These are phyloP conservation scores for Clivina fossor DNA, from an alignment of 2,888 invertebrate genomes.

Conservation along the genomic window DNA sequence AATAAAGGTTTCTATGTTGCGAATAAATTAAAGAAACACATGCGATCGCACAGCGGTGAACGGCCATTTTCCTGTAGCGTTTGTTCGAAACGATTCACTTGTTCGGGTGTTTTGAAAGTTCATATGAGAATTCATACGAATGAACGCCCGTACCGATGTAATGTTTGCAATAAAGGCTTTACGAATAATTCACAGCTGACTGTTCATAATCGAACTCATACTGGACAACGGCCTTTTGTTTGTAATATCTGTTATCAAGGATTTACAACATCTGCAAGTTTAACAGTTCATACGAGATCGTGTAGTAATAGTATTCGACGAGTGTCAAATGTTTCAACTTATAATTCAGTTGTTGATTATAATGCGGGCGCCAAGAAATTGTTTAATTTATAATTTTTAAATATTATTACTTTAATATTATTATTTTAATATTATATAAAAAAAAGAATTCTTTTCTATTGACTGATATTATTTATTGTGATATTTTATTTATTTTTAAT, in stretches of 20 bases:
- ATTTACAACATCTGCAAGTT: slow-evolving; percentile 38
- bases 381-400: slow-evolving; percentile 17
- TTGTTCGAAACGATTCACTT: slow-evolving; percentile 42
- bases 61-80: slow-evolving; percentile 46
- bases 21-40: slow-evolving; percentile 47
- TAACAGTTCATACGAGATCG: slow-evolving; percentile 35
- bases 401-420: not conserved
- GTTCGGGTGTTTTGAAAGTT: slow-evolving; percentile 41
- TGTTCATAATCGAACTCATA: slow-evolving; percentile 40
- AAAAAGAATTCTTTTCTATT: not conserved
- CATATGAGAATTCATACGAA: slow-evolving; percentile 42
- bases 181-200: slow-evolving; percentile 42
- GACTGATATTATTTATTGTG: not conserved
- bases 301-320: slow-evolving; percentile 33
- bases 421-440: not conserved
- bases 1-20: slow-evolving; percentile 44
- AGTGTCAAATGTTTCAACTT: slow-evolving; percentile 29
- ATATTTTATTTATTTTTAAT: not conserved
- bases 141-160: slow-evolving; percentile 41
- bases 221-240: slow-evolving; percentile 36
- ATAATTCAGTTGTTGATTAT: slow-evolving; percentile 27
- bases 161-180: slow-evolving; percentile 40
- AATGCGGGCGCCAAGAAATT: slow-evolving; percentile 23
- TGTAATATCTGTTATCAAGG: slow-evolving; percentile 40
- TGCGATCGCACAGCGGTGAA: slow-evolving; percentile 49